Evolutionary conservation across 2,888 invertebrate genomes (phyloP), one percentile per base, ranked within the genome.

Genomic region (Lepidochrysops patricia): DNA sequence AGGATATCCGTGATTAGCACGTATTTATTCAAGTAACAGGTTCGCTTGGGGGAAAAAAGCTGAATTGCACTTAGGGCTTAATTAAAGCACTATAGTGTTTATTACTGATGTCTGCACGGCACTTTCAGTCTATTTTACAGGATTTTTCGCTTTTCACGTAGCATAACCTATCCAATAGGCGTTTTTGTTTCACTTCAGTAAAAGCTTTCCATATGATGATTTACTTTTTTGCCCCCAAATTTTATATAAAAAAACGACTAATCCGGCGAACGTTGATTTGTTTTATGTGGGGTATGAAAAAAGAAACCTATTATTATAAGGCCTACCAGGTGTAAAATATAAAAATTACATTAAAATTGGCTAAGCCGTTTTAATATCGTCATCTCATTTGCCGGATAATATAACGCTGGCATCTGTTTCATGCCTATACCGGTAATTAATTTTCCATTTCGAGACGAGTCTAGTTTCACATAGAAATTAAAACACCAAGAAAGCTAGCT

Each of bases 381-480:
- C 23, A 19, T 19, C 9, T 43, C 43, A 43, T 43, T 43, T 19
- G 23, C 19, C 43, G 43, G 43, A 43, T 23, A 23, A 43, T 19
- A 43, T 43, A 19, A 12, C 43, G 29, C 7, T 7, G 15, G 15
- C 43, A 23, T 43, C 15, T 43, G 43, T 43, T 43, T 43, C 43
- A 19, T 19, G 19, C 9, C 43, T 19, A 19, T 23, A 43, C 6
- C 43, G 23, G 43, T 43, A 23, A 43, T 43, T 43, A 43, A 43
- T 43, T 43, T 23, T 7, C 43, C 43, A 43, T 43, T 43, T 43
- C 37, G 3, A 43, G 50, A 19, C 54, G 3, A 29, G 54, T 29
- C 32, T 29, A 15, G 54, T 54, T 54, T 54, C 54, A 54, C 32
- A 54, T 54, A 54, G 54, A 54, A 54, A 54, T 23, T 54, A 27